Evolutionary conservation across 1,140 invertebrate genomes (phyloP).

Genomic region (Conopomorpha cramerella): DNA sequence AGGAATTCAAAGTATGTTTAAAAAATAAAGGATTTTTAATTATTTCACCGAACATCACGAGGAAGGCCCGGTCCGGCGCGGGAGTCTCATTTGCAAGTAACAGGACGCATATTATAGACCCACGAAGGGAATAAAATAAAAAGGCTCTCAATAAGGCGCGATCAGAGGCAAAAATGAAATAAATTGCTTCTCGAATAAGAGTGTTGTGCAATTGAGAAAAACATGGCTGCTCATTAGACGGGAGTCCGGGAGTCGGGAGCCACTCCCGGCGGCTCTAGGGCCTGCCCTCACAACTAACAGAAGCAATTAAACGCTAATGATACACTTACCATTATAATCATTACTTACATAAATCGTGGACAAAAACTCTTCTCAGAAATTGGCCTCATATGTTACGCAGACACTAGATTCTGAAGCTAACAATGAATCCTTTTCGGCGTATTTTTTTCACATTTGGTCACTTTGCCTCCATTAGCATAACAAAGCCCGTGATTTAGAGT

Average conservation of each 20-base stretch:
- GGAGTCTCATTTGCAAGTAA: constrained; percentile 57
- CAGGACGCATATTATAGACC: constrained; percentile 55
- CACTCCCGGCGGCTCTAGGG: no score
- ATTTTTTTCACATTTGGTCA: constrained; percentile 41
- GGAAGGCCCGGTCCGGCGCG: constrained; percentile 37
- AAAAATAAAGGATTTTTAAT: constrained; percentile 39
- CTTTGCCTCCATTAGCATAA: constrained; percentile 41
- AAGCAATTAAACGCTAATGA: no score
- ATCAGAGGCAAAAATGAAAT: constrained; percentile 60
- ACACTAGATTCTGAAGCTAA: constrained; percentile 13
- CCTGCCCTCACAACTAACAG: no score
- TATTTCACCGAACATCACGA: constrained; percentile 46
- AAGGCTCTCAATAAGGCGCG: constrained; percentile 55
- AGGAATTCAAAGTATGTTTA: no score
- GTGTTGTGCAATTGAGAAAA: constrained; percentile 54
- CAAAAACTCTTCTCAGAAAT: no score
- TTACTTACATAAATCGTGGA: no score
- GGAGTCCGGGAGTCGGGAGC: neutral
- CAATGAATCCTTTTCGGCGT: constrained; percentile 28
- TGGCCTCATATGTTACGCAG: constrained; percentile 19
- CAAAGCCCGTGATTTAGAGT: constrained; percentile 39
- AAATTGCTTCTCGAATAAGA: constrained; percentile 55
- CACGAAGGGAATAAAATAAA: constrained; percentile 56
- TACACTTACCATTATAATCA: no score
- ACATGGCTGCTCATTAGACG: constrained; percentile 56